Percentiles rank a stretch among this genome's conserved stretches.
These are phyloP conservation scores for Anas platyrhynchos DNA, from an alignment of 2,113 vertebrate genomes.

Conservation along the genomic window DNA sequence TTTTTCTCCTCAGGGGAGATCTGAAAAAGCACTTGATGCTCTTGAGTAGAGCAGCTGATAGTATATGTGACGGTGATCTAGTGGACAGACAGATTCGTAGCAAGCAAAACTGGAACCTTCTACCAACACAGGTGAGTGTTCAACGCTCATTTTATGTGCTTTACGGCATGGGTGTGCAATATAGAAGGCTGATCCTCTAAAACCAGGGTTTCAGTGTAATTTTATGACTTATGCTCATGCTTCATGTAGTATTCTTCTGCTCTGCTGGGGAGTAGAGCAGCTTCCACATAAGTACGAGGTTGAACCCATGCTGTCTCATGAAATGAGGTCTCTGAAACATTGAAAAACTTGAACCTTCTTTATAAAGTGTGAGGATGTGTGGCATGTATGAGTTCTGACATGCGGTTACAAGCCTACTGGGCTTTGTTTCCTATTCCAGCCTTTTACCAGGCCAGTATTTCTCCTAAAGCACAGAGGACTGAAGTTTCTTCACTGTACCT, in stretches of 20 bases:
- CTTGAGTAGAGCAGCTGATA: constrained; percentile 94
- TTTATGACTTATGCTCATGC: not conserved
- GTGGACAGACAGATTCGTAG: constrained; percentile 92
- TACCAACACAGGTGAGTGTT: constrained; percentile 90
- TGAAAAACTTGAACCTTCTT: not conserved
- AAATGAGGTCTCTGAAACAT: not conserved
- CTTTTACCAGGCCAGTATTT: not conserved
- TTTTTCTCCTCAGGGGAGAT: constrained; percentile 76
- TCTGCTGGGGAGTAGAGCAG: not conserved
- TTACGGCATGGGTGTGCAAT: not conserved
- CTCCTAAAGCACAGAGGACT: not conserved
- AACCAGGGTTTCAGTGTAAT: not conserved
- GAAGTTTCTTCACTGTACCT: not conserved
- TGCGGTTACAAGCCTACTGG: rapidly evolving
- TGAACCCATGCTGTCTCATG: not conserved
- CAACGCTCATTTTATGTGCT: not conserved
- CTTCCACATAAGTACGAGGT: not conserved
- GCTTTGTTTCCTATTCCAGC: not conserved
- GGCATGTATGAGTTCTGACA: rapidly evolving
- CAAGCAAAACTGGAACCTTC: constrained; percentile 90
- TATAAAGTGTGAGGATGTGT: rapidly evolving
- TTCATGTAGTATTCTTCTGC: not conserved
- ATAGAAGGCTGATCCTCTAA: not conserved
- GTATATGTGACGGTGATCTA: constrained; percentile 94
- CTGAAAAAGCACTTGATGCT: constrained; percentile 91